These are phyloP conservation scores for Stenurella melanura DNA, from an alignment of 2,888 invertebrate genomes.

Conservation along the genomic window DNA sequence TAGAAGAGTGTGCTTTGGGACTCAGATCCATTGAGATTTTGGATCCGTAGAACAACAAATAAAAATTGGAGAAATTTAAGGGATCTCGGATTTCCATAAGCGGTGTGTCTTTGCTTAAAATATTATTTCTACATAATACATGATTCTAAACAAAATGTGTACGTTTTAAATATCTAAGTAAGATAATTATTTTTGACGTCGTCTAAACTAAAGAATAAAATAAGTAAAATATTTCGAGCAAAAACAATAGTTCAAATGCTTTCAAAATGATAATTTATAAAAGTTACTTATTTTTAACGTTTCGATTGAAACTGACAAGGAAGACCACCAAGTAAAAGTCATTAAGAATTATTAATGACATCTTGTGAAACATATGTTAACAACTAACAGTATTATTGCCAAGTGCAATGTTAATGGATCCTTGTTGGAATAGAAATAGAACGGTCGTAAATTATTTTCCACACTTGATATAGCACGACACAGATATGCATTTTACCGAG, in stretches of 20 bases:
- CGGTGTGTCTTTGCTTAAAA: too few species aligned
- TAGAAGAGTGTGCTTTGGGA: too few species aligned
- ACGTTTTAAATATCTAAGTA: too few species aligned
- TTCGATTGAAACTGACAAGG: slow-evolving; percentile 14
- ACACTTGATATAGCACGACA: not conserved
- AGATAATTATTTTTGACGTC: too few species aligned
- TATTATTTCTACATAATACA: too few species aligned
- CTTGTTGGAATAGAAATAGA: not conserved
- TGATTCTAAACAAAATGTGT: too few species aligned
- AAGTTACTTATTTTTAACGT: slow-evolving; percentile 19
- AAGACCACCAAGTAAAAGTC: slow-evolving; percentile 61
- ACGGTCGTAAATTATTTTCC: slow-evolving; percentile 9
- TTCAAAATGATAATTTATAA: not conserved
- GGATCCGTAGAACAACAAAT: too few species aligned
- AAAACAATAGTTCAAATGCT: slow-evolving; percentile 12
- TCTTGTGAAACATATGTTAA: slow-evolving; percentile 63
- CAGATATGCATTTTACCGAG: not conserved
- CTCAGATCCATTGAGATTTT: too few species aligned
- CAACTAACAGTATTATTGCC: slow-evolving; percentile 56
- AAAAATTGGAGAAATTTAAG: too few species aligned
- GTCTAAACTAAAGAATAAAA: not conserved
- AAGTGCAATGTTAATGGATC: slow-evolving; percentile 15
- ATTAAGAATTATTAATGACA: slow-evolving; percentile 63
- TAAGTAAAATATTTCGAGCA: not conserved
- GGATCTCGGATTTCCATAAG: too few species aligned